phyloP scores from a whole-genome alignment of 2,113 vertebrate genomes.

The Otis tarda region DNA sequence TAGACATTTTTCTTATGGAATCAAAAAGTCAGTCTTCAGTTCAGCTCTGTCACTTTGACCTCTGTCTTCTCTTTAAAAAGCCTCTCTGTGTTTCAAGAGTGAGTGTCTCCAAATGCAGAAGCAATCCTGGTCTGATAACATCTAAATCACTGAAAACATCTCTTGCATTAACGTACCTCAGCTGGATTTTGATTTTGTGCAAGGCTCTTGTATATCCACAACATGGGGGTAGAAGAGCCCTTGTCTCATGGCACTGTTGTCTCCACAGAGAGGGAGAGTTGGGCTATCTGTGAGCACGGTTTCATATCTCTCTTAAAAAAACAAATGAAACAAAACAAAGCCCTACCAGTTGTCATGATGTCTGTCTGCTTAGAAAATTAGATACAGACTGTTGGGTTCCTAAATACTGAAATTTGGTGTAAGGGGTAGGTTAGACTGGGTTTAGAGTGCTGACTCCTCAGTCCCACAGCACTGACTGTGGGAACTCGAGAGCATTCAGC shows the following conservation, averaged over 20 bases:
- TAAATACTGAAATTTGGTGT: not conserved
- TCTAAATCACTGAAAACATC: not conserved
- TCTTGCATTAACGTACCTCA: not conserved
- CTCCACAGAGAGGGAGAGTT: not conserved
- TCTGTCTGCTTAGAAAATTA: not conserved
- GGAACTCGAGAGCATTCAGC: not conserved
- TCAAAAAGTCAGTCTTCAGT: not conserved
- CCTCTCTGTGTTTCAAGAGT: not conserved
- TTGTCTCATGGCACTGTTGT: not conserved
- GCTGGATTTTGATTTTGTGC: not conserved
- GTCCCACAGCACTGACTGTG: not conserved
- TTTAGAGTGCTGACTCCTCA: not conserved
- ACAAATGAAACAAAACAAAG: not conserved
- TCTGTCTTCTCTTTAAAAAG: not conserved
- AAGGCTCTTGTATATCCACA: not conserved
- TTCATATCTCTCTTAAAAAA: not conserved
- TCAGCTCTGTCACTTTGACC: not conserved
- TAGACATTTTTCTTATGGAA: not conserved
- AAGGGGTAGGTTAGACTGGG: not conserved
- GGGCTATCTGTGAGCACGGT: not conserved
- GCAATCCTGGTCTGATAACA: not conserved
- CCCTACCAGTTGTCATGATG: not conserved
- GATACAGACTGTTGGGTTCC: not conserved
- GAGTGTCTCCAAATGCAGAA: not conserved
- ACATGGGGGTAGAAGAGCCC: not conserved